Conservation (phyloP, 2,888 invertebrate genomes). For the Drosophila sordidapex region DNA sequence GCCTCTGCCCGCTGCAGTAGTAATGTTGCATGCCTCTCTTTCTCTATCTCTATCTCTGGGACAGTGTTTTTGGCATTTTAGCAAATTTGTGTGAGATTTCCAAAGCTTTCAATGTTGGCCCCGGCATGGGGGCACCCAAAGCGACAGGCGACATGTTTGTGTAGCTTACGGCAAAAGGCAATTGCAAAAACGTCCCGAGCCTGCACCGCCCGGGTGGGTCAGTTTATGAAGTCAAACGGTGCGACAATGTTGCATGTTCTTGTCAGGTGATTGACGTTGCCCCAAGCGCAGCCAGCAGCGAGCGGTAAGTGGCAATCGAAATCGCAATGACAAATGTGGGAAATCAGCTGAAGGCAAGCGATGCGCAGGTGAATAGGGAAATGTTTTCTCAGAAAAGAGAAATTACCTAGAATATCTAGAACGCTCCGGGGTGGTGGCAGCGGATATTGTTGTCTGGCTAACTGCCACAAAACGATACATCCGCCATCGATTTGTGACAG, state of each 20-base stretch:
- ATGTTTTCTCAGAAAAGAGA: neutral
- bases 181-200: conserved; percentile 45
- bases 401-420: neutral
- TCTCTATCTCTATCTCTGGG: neutral
- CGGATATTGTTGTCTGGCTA: conserved; percentile 6
- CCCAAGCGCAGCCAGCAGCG: conserved; percentile 17
- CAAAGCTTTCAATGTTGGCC: conserved; percentile 25
- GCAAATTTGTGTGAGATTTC: conserved; percentile 63
- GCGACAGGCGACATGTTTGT: conserved; percentile 27
- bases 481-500: conserved; percentile 50
- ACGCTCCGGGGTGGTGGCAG: conserved; percentile 8
- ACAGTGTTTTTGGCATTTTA: conserved; percentile 60
- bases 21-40: conserved; percentile 29
- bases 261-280: conserved; percentile 52
- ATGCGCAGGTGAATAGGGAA: neutral
- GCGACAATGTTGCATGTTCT: conserved; percentile 52
- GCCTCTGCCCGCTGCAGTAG: conserved; percentile 12
- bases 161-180: conserved; percentile 19
- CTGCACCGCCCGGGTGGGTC: conserved; percentile 19
- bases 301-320: conserved; percentile 18
- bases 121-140: conserved; percentile 4
- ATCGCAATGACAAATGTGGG: conserved; percentile 43
- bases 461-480: conserved; percentile 43
- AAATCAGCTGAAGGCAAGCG: conserved; percentile 45
- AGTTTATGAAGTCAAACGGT: conserved; percentile 58